These are phyloP conservation scores for Latrodectus elegans DNA, from an alignment of 2,888 invertebrate species.

Conservation along the genomic window DNA sequence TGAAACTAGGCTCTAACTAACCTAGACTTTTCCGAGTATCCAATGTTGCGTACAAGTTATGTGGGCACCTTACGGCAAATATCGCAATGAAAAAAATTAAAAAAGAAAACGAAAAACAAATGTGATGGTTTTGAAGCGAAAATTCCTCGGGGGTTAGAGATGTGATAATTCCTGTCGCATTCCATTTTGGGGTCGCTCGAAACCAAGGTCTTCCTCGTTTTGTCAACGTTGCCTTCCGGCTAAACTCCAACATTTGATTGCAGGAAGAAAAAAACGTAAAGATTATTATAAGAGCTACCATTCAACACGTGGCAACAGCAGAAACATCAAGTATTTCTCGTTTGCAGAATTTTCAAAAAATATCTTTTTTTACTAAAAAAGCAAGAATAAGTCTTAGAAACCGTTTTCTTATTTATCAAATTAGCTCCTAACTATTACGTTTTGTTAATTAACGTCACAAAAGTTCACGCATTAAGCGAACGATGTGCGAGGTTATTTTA, in stretches of 20 bases:
- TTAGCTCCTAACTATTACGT: too few species aligned
- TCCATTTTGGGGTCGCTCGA: slow-evolving; percentile 28
- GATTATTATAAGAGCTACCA: neutral
- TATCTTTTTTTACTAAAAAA: too few species aligned
- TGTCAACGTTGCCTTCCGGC: slow-evolving; percentile 17
- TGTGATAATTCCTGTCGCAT: slow-evolving; percentile 52
- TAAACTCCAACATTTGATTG: neutral
- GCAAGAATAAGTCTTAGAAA: too few species aligned
- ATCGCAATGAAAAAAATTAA: neutral
- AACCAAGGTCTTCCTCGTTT: slow-evolving; percentile 44
- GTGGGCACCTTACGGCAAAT: neutral
- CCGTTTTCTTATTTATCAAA: too few species aligned
- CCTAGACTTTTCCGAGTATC: too few species aligned
- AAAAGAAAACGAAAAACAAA: neutral
- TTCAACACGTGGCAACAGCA: neutral
- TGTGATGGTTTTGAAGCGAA: neutral
- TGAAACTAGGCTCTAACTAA: too few species aligned
- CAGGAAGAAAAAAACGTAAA: neutral
- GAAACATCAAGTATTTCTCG: too few species aligned
- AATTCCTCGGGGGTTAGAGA: slow-evolving; percentile 1
- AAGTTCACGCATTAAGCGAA: too few species aligned
- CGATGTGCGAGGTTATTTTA: too few species aligned
- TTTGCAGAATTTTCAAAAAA: too few species aligned
- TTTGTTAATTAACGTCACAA: too few species aligned
- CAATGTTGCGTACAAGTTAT: neutral